Percentiles rank a stretch among this genome's conserved stretches.
Conservation (phyloP, 1,140 invertebrate genomes). For the Cataglyphis hispanica region DNA sequence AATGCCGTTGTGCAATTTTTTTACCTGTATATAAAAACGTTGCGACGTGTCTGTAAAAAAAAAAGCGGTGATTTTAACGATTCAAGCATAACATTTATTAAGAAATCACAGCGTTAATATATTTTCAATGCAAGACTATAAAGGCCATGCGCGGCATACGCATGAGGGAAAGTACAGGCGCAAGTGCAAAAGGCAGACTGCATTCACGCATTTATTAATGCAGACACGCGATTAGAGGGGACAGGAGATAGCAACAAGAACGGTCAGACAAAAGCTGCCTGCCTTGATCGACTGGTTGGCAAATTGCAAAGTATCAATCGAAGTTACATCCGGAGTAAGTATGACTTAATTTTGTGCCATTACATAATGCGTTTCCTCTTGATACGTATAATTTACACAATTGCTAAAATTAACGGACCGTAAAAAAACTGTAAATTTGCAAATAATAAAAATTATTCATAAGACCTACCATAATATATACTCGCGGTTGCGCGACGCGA, state of each 20-base stretch:
- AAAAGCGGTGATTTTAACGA: neutral
- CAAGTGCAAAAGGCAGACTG: neutral
- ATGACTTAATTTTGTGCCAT: neutral
- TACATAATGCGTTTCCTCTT: neutral
- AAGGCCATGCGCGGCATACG: neutral
- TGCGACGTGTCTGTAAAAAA: no score
- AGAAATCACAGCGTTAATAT: no score
- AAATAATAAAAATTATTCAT: neutral
- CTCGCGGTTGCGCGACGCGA: no score
- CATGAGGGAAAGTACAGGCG: neutral
- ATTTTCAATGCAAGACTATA: neutral
- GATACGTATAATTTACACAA: neutral
- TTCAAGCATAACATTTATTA: neutral
- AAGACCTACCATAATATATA: no score
- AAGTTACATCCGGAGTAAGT: no score
- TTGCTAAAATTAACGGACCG: neutral
- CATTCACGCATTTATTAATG: conserved; percentile 14
- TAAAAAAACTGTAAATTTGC: neutral
- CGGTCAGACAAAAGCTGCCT: neutral
- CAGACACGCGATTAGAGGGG: conserved; percentile 2
- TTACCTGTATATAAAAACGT: no score
- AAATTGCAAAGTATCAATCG: neutral
- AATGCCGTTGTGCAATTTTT: no score
- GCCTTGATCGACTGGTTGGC: neutral
- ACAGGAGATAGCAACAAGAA: neutral